Evolutionary conservation across 2,888 invertebrate species (phyloP).

Genomic region (Parnassius smintheus): DNA sequence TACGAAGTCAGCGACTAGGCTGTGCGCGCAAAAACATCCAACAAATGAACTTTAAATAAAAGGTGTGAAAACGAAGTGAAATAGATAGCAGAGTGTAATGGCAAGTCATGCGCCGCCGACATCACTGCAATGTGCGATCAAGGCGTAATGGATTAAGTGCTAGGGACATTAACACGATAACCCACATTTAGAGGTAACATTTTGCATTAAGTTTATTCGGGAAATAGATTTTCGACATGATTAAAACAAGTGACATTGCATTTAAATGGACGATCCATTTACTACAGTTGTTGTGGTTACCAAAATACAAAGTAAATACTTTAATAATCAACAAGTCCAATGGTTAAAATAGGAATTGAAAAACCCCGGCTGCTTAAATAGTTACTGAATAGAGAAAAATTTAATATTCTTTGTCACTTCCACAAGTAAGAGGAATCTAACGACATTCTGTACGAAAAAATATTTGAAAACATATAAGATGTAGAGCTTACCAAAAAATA

Average conservation of each 20-base stretch:
- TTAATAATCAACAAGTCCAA: conserved; percentile 14
- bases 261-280: conserved; percentile 27
- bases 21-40: conserved; percentile 57
- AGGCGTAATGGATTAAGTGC: conserved; percentile 60
- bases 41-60: conserved; percentile 57
- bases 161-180: conserved; percentile 66
- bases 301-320: conserved; percentile 8
- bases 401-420: too few species aligned
- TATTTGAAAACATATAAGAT: too few species aligned
- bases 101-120: conserved; percentile 31
- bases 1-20: conserved; percentile 46
- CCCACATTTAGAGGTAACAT: conserved; percentile 49
- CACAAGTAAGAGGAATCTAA: too few species aligned
- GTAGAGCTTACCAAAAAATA: too few species aligned
- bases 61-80: conserved; percentile 59
- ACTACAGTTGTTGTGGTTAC: conserved; percentile 24
- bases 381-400: too few species aligned
- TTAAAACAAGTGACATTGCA: conserved; percentile 43
- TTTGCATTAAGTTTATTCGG: conserved; percentile 48
- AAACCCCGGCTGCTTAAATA: too few species aligned
- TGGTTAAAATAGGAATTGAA: too few species aligned
- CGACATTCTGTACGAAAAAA: too few species aligned
- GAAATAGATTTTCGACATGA: conserved; percentile 50
- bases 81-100: conserved; percentile 38
- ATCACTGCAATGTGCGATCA: conserved; percentile 41